Base-by-base conservation (phyloP, 2,797 vertebrate species). In the Podarcis siculus region DNA sequence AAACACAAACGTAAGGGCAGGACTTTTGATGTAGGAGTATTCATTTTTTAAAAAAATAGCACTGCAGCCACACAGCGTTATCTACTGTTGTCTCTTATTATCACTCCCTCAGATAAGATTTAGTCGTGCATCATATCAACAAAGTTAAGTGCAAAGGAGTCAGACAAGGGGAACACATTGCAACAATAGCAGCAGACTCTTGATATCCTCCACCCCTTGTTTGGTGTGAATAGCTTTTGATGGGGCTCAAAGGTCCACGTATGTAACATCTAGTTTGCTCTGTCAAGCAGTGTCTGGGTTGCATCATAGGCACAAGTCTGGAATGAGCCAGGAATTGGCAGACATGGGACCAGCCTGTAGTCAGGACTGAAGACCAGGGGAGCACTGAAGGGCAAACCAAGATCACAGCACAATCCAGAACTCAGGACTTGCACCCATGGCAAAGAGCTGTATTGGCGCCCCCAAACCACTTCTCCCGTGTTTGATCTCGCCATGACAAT, bases 1-100 rank as follows among this genome's bases (percentile, higher is more conserved):
- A 93, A 95, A 90, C 87, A 85, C 80, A 88, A 94, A 58, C 89
- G 75, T 85, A 89, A 79, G 66, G 83, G 4, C 5, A 82, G 86
- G 91, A 92, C 89, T 49, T 32, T 90, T 82, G 58, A 81, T 12
- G 35, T 49, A 83, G n/a, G 77, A 61, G 58, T 78, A 30, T 75
- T 85, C 27, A 42, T 55, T 37, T 92, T 23, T 64, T 61, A 6
- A 64, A 64, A 61, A 61, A 61, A 58, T 35, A 64, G n/a, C 10
- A 9, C n/a, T 35, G 39, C n/a, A 78, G 13, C 15, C 27, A 67
- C 66, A 69, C 3, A 9, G 1, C 19, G 19, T 17, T 37, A n/a
- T n/a, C 27, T 82, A 9, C 5, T 58, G 30, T 30, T 71, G 42
- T 27, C 9, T 6, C 17, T 21, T 21, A 55, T 55, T 8, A 3